A percentile compares a stretch with the other conserved stretches of the same genome.
These are phyloP conservation scores for Plodia interpunctella DNA, from an alignment of 1,140 invertebrate genomes.

Conservation along the genomic window DNA sequence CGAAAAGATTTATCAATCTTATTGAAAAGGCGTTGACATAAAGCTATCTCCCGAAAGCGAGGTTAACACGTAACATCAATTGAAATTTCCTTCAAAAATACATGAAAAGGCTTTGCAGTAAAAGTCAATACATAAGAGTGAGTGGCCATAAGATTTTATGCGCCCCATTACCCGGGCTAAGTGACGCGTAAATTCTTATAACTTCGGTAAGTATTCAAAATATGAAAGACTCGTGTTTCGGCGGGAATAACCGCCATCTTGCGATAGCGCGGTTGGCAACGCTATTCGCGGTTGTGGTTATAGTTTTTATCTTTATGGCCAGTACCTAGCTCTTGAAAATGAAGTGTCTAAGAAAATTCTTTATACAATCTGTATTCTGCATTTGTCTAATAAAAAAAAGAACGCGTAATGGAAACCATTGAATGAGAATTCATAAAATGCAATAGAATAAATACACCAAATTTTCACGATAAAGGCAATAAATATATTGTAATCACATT, in stretches of 20 bases:
- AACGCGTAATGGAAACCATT: too few species aligned
- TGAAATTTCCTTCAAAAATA: conserved; percentile 16
- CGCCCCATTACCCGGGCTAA: conserved; percentile 43
- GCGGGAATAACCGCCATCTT: conserved; percentile 14
- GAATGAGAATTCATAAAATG: too few species aligned
- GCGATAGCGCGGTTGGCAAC: not conserved
- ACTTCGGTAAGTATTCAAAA: conserved; percentile 52
- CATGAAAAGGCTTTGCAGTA: conserved; percentile 26
- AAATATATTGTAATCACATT: too few species aligned
- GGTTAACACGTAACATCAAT: not conserved
- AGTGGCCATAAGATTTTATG: conserved; percentile 58
- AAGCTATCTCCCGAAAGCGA: not conserved
- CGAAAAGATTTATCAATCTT: not conserved
- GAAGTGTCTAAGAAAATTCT: too few species aligned
- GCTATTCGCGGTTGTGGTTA: not conserved
- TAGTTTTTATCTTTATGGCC: not conserved
- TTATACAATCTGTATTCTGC: too few species aligned
- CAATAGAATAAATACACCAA: too few species aligned
- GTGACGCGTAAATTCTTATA: conserved; percentile 54
- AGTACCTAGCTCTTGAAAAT: not conserved
- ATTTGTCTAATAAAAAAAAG: too few species aligned
- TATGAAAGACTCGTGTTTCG: conserved; percentile 37
- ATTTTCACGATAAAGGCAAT: too few species aligned
- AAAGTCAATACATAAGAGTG: conserved; percentile 48
- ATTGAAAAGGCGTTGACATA: not conserved